Evolutionary conservation across 2,113 vertebrate species (phyloP), one percentile per base, ranked within the genome.

Genomic region (Pleuronectes platessa): DNA sequence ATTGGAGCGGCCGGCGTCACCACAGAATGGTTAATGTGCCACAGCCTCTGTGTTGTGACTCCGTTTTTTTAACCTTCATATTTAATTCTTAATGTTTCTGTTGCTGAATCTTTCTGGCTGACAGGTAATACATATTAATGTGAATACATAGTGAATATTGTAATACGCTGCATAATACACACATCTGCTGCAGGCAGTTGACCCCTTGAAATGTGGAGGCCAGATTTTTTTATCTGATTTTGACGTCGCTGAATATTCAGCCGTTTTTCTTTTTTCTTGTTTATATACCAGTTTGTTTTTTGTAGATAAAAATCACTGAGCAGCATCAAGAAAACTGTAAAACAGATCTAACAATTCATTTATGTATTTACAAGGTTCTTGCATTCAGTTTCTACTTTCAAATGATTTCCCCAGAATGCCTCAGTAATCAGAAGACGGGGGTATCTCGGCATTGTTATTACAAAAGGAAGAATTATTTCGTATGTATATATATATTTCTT

Each of bases 71-170:
- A 42, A 42, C 40, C 40, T 42, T 37, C 35, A 9, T 42, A 42
- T 42, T 42, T 12, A 42, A 31, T 7, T 42, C 10, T 11, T 42
- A 13, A 31, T 42, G 40, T 42, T 8, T 37, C 35, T 37, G 35
- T 37, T 37, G 40, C 61, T 45, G 7, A 20, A n/a, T 53, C 51
- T 53, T 6, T 17, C 23, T 6, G 61, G 62, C 66, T 61, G 76
- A 80, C 76, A 78, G 62, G 37, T 26, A 35, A 75, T 82, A 80
- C 40, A 78, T 78, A 61, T 81, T 42, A 42, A 42, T 42, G 82
- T 40, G 47, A 74, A 71, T 63, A 72, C 66, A 77, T 54, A 72
- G 67, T 62, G 53, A 73, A 74, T 74, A 61, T 37, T 60, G 51
- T 59, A 60, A 70, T 81, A 31, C 10, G 11, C 51, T 53, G 51